Percentiles rank a stretch among this genome's conserved stretches.
Conservation (phyloP, 2,113 vertebrate species). For the Scopus umbretta region DNA sequence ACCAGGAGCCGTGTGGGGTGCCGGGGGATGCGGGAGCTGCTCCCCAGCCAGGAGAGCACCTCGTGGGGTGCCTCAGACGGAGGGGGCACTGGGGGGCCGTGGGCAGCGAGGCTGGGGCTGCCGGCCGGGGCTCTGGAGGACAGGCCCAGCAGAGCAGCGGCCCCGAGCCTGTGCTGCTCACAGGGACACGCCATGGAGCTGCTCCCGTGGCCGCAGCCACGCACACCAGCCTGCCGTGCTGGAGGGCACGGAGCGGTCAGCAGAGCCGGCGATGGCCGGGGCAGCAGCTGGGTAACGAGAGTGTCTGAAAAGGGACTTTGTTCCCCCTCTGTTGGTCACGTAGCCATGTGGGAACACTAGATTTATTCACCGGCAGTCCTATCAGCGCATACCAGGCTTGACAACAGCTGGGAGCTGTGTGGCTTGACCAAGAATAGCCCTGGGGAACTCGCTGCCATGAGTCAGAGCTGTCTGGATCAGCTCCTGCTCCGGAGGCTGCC, state of each 20-base stretch:
- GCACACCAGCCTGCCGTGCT: accelerated
- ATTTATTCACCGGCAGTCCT: conserved; percentile 24
- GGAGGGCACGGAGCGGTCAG: not conserved
- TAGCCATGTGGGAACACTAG: conserved; percentile 24
- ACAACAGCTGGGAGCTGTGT: conserved; percentile 54
- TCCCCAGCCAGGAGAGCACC: accelerated
- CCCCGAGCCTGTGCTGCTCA: accelerated
- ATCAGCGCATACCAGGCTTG: conserved; percentile 8
- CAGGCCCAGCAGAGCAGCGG: accelerated
- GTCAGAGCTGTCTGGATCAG: not conserved
- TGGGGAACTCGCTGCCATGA: not conserved
- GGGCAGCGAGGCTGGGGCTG: not conserved
- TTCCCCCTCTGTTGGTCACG: conserved; percentile 6
- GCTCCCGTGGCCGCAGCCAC: accelerated
- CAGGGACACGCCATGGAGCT: accelerated
- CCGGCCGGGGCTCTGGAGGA: not conserved
- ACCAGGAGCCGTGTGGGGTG: not conserved
- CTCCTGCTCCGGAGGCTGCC: not conserved
- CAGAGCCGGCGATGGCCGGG: not conserved
- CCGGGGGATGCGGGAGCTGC: not conserved
- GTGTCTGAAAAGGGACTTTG: conserved; percentile 36
- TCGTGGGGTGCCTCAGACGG: not conserved
- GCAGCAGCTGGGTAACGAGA: not conserved
- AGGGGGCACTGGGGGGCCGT: not conserved
- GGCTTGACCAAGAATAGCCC: conserved; percentile 45